Base-by-base conservation (phyloP, 1,140 invertebrate species). In the Choristoneura fumiferana region DNA sequence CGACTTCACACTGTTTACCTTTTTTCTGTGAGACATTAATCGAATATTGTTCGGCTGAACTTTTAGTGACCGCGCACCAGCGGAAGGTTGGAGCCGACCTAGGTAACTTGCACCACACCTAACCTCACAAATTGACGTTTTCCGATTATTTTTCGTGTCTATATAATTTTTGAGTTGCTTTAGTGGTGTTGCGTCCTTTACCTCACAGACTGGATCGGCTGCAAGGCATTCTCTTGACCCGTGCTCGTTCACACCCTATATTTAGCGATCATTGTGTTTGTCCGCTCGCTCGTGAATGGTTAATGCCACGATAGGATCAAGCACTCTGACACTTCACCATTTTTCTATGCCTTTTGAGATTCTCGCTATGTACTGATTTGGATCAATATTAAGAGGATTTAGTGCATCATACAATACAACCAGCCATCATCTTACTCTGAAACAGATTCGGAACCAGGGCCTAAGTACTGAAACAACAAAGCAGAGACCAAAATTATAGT, bases 31-130 rank as follows among this genome's bases (percentile, higher is more conserved):
- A 89, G 80, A 88, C 82, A 89, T 87, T 87, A 89, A 89, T 81
- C 62, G 54, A 71, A 77, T 84, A 73, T 81, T 73, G 64, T 76
- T 87, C 83, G 83, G 86, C 83, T 86, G 80, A 84, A 87, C 67
- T 92, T 92, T 90, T 93, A 94, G 93, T 94, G 92, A 92, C 92
- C 89, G 92, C 92, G 84, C 92, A 93, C 87, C 92, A 93, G 89
- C 92, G 93, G 92, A 93, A 93, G 91, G 92, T 93, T 88, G 92
- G 92, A 91, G 92, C 92, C 89, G 93, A 93, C 84, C 91, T 94
- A 94, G 93, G 93, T 94, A 94, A 94, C 90, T 91, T 86, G 82
- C 84, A 87, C 86, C 68, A 87, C 83, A 86, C 84, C 81, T 84
- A 87, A 87, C 81, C 82, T 81, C 85, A 85, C 79, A 82, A 83